Conservation (phyloP, 2,113 vertebrate species). For the Opisthocomus hoazin region DNA sequence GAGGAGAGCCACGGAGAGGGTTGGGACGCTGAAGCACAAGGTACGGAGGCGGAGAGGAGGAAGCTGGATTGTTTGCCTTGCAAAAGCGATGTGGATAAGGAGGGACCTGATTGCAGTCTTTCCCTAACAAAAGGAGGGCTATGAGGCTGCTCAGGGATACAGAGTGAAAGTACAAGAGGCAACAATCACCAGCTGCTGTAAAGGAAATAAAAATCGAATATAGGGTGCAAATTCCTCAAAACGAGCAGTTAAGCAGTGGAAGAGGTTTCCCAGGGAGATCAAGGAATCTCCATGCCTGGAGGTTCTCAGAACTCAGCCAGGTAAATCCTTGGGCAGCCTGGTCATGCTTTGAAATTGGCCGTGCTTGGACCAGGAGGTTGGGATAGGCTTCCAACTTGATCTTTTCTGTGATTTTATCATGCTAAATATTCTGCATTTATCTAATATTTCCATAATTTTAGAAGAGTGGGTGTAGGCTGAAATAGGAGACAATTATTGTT, state of each 20-base stretch:
- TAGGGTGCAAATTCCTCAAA: background rate
- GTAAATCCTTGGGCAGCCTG: background rate
- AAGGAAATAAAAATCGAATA: background rate
- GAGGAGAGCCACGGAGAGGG: background rate
- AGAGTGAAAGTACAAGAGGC: background rate
- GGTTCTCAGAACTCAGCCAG: background rate
- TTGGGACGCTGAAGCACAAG: fast-evolving
- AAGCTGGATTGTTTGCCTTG: background rate
- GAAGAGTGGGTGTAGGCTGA: background rate
- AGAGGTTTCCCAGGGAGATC: background rate
- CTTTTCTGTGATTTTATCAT: background rate
- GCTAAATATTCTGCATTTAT: background rate
- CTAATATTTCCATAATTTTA: background rate
- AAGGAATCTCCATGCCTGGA: background rate
- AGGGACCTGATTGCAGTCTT: background rate
- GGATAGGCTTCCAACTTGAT: background rate
- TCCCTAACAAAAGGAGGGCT: background rate
- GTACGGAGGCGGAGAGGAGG: background rate
- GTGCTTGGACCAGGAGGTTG: background rate
- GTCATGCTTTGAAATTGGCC: background rate
- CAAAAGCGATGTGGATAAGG: fast-evolving
- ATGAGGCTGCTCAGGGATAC: background rate
- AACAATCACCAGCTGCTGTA: background rate
- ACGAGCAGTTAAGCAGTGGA: background rate
- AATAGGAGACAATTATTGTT: background rate